phyloP scores from a whole-genome alignment of 1,140 invertebrate species.

The Tetramorium parvispinum region DNA sequence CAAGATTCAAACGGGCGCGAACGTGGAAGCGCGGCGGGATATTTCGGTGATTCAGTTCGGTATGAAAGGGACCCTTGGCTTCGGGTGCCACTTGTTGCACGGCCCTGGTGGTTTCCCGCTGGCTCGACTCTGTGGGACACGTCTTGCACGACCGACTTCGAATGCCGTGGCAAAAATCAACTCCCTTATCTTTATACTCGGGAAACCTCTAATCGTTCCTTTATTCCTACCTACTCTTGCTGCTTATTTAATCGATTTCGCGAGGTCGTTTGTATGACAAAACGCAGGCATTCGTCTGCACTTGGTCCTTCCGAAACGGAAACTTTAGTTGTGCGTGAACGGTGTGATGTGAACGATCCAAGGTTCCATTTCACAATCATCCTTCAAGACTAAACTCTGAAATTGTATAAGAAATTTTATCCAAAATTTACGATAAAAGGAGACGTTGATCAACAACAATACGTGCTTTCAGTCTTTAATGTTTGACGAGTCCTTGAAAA shows the following conservation, averaged over 20 bases:
- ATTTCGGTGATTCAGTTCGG: slow-evolving; percentile 64
- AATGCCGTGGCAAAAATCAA: slow-evolving; percentile 76
- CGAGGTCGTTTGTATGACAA: slow-evolving; percentile 22
- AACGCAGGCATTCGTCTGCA: slow-evolving; percentile 39
- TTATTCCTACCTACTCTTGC: slow-evolving; percentile 72
- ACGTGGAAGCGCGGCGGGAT: slow-evolving; percentile 49
- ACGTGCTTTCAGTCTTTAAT: neutral
- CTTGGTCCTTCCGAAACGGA: slow-evolving; percentile 27
- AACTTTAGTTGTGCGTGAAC: neutral
- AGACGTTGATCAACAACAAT: no score
- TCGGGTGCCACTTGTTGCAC: slow-evolving; percentile 80
- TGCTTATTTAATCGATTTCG: slow-evolving; percentile 73
- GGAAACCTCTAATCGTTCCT: slow-evolving; percentile 74
- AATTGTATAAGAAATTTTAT: neutral
- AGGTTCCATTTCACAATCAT: slow-evolving; percentile 20
- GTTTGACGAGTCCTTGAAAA: neutral
- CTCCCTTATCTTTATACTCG: slow-evolving; percentile 63
- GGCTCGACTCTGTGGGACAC: slow-evolving; percentile 71
- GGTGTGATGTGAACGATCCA: slow-evolving; percentile 44
- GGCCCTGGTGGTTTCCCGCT: slow-evolving; percentile 74
- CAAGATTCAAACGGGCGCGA: neutral
- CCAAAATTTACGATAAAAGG: neutral
- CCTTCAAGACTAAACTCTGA: neutral
- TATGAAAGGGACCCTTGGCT: slow-evolving; percentile 64
- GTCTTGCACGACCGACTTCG: slow-evolving; percentile 74